Evolutionary conservation across 2,113 vertebrate species (phyloP).

Genomic region (Urocitellus parryii): DNA sequence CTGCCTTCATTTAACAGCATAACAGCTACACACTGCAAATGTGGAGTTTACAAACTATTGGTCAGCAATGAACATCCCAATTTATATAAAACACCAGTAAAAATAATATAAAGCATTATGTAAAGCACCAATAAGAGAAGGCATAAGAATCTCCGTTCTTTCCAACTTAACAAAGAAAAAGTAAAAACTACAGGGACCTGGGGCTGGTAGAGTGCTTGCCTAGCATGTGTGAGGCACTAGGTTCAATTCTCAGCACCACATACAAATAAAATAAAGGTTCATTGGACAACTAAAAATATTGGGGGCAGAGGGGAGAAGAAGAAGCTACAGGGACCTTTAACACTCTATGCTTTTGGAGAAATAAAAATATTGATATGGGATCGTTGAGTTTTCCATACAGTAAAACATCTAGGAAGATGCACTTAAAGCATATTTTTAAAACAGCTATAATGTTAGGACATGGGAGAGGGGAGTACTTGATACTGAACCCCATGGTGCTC

Average conservation of each 20-base stretch:
- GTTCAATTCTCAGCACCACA: no score
- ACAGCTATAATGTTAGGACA: not conserved
- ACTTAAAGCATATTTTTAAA: not conserved
- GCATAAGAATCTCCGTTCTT: not conserved
- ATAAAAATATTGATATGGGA: no score
- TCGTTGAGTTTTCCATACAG: not conserved
- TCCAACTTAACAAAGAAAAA: not conserved
- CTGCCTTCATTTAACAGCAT: not conserved
- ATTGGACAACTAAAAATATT: no score
- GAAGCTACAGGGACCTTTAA: not conserved
- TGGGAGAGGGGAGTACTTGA: no score
- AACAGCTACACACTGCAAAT: not conserved
- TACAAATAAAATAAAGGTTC: no score
- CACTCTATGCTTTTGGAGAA: no score
- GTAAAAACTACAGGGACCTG: no score
- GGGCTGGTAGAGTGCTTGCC: no score
- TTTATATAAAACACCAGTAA: slow-evolving; percentile 34
- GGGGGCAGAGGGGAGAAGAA: no score
- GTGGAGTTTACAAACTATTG: not conserved
- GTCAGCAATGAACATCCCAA: not conserved
- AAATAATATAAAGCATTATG: slow-evolving; percentile 17
- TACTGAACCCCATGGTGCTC: no score
- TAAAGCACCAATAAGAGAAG: not conserved
- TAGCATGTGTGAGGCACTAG: no score
- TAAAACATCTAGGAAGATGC: slow-evolving; percentile 21